phyloP scores from a whole-genome alignment of 2,113 vertebrate species.

The Cettia cetti region DNA sequence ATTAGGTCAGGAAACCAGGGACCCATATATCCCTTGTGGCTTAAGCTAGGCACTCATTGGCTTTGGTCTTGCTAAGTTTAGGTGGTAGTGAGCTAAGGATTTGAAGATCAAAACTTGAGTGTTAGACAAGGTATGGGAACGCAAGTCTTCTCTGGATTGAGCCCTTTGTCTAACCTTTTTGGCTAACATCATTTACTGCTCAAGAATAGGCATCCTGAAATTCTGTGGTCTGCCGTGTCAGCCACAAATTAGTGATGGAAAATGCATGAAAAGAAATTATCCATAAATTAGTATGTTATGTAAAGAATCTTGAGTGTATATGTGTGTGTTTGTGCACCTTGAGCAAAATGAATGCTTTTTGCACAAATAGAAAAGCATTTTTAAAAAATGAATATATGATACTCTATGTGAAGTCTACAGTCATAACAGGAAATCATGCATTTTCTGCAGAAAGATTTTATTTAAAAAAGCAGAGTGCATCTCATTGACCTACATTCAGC shows the following conservation, averaged over 20 bases:
- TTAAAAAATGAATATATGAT: background rate
- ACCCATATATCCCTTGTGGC: background rate
- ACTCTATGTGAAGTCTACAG: slow-evolving; percentile 37
- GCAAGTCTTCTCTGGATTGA: background rate
- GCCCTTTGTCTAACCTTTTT: background rate
- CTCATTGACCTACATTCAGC: slow-evolving; percentile 78
- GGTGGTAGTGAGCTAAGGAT: background rate
- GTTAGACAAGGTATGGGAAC: background rate
- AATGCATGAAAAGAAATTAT: background rate
- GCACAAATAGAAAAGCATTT: background rate
- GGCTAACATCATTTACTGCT: background rate
- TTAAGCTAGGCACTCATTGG: background rate
- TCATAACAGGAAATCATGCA: slow-evolving; percentile 72
- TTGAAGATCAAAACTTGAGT: slow-evolving; percentile 7
- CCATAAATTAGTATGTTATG: background rate
- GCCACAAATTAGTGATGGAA: background rate
- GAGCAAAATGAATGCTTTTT: background rate
- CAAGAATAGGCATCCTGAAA: slow-evolving; percentile 52
- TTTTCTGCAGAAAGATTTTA: slow-evolving; percentile 63
- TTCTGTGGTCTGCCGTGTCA: background rate
- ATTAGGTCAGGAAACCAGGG: background rate
- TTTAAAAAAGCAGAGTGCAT: slow-evolving; percentile 64
- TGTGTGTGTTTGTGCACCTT: background rate
- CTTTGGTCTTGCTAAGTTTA: background rate
- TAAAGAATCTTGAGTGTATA: background rate